Percentiles rank a stretch among this genome's conserved stretches.
Evolutionary conservation across 2,113 vertebrate species (phyloP).

Genomic region (Ia io): DNA sequence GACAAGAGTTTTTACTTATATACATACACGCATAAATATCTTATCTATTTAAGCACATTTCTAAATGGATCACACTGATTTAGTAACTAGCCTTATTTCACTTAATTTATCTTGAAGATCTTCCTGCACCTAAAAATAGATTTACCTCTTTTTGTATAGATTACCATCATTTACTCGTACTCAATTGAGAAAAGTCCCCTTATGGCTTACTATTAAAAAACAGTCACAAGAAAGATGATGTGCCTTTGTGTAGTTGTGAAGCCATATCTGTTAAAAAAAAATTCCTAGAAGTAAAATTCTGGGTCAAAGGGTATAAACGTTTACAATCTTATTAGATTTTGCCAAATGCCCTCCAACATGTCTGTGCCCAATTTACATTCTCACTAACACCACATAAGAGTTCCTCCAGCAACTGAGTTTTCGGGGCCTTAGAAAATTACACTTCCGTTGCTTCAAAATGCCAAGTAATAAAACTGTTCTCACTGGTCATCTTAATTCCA

Average conservation of each 20-base stretch:
- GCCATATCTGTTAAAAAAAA: constrained; percentile 34
- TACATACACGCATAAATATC: not conserved
- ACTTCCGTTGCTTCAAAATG: constrained; percentile 29
- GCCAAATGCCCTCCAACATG: constrained; percentile 8
- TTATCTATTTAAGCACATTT: not conserved
- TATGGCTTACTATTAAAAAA: not conserved
- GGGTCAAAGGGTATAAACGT: not conserved
- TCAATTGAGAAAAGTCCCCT: not conserved
- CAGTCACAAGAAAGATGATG: not conserved
- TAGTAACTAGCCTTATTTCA: constrained; percentile 27
- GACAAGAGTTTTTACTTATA: not conserved
- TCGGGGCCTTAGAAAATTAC: constrained; percentile 30
- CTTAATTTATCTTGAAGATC: not conserved
- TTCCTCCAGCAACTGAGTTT: not conserved
- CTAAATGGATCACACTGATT: not conserved
- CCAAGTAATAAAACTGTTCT: constrained; percentile 8
- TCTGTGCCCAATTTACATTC: not conserved
- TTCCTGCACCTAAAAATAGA: not conserved
- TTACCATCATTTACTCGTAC: not conserved
- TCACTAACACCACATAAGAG: not conserved
- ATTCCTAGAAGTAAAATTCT: constrained; percentile 48
- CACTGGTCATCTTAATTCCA: constrained; percentile 27
- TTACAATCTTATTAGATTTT: constrained; percentile 35
- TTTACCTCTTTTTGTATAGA: not conserved
- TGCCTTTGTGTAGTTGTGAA: not conserved